Percentiles rank a stretch among this genome's conserved stretches.
phyloP scores from a whole-genome alignment of 2,113 vertebrate genomes.

The Ellobius talpinus region DNA sequence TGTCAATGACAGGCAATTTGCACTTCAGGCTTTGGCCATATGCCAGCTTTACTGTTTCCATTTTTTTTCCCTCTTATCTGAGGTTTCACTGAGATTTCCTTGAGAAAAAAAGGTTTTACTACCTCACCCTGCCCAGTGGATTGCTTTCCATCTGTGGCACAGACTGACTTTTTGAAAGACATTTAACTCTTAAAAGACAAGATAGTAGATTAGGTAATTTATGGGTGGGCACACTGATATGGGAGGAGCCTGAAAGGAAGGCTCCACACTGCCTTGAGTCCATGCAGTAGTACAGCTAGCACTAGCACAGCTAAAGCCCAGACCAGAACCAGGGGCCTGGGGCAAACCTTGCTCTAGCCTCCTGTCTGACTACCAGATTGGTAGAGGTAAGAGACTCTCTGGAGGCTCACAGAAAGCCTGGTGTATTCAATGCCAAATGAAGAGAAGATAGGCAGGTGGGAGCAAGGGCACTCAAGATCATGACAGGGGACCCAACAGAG shows the following conservation, averaged over 20 bases:
- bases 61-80: background rate
- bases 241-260: background rate
- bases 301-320: background rate
- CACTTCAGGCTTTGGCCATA: background rate
- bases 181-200: background rate
- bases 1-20: background rate
- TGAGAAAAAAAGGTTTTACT: background rate
- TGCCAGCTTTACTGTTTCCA: background rate
- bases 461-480: too few relatives aligned
- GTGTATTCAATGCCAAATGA: too few relatives aligned
- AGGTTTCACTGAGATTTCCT: background rate
- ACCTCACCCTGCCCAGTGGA: background rate
- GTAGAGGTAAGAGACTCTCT: background rate
- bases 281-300: too few relatives aligned
- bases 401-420: background rate
- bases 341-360: background rate
- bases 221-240: background rate
- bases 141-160: background rate
- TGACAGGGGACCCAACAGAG: too few relatives aligned
- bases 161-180: background rate
- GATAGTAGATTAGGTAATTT: background rate
- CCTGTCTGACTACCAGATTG: background rate
- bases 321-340: background rate
- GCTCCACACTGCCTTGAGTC: too few relatives aligned
- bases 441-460: too few relatives aligned